These are phyloP conservation scores for Clusia tigrina DNA, from an alignment of 2,888 invertebrate genomes.

Conservation along the genomic window DNA sequence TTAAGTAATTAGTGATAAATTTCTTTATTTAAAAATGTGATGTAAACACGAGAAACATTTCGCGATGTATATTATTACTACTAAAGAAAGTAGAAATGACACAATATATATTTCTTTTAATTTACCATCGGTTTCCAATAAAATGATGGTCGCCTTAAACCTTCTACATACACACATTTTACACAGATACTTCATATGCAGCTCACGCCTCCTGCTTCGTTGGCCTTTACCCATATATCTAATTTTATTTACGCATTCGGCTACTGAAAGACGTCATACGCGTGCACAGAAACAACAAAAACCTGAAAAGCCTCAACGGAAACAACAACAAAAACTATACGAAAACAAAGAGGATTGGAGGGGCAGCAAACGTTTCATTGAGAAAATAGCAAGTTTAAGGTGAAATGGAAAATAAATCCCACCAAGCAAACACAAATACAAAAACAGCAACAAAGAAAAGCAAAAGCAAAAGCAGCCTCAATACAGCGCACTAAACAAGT, in stretches of 20 bases:
- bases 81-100: too few relatives aligned
- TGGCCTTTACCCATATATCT: conserved; percentile 1
- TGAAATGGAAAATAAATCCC: conserved; percentile 50
- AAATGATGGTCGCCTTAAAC: too few relatives aligned
- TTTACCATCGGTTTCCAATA: too few relatives aligned
- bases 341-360: conserved; percentile 22
- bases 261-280: background rate
- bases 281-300: background rate
- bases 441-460: background rate
- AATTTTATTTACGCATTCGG: background rate
- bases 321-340: conserved; percentile 4
- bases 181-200: too few relatives aligned
- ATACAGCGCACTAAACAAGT: background rate
- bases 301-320: background rate
- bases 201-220: too few relatives aligned
- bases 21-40: too few relatives aligned
- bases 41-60: too few relatives aligned
- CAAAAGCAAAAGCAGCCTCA: background rate
- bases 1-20: too few relatives aligned
- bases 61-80: too few relatives aligned
- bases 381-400: conserved; percentile 18
- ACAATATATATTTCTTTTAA: too few relatives aligned
- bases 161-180: background rate
- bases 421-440: conserved; percentile 44
- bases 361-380: background rate